Base-by-base conservation (phyloP, 2,797 vertebrate genomes). In the Lutjanus campechanus region DNA sequence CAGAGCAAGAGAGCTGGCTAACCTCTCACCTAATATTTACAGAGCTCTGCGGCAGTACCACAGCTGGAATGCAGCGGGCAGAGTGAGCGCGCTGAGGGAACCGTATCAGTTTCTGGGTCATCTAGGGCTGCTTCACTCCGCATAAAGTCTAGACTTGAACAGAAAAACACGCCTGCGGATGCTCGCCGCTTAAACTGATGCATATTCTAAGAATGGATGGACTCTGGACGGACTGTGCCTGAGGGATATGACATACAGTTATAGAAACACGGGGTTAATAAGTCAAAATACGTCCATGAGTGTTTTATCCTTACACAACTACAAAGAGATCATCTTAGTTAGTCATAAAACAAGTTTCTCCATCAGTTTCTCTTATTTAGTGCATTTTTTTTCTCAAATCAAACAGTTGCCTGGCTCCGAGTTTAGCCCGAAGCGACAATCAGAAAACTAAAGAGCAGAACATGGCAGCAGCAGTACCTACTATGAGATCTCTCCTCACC, bases 41-140 rank as follows among this genome's bases (percentile, higher is more conserved):
- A 69, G 84, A 91, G 83, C 81, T 85, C 88, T 88, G 87, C 83
- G 36, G 86, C 87, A 78, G 71, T 6, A 77, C 77, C 86, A 89
- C 87, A 88, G 88, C 89, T 92, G 89, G 92, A 93, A 92, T 88
- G 90, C 86, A 85, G 85, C 82, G 46, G 85, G 76, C 66, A 83
- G 81, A 55, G 71, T 0, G 36, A 81, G 65, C 68, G 64, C 40
- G 41, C 67, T 72, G 62, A 69, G 72, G 49, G 73, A 86, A 75
- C 73, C 47, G 1, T 58, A 89, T 91, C 83, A 70, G 55, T 89
- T 90, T 88, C 90, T 89, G 88, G 91, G 90, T 93, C 89, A 91
- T 83, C 69, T 43, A 13, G 78, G 89, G 80, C 83, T 15, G 56
- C 66, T 74, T 83, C 36, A 11, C 86, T 73, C 74, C 43, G 3